Evolutionary conservation across 2,888 invertebrate species (phyloP), one percentile per base, ranked within the genome.

Genomic region (Microctonus aethiopoides): DNA sequence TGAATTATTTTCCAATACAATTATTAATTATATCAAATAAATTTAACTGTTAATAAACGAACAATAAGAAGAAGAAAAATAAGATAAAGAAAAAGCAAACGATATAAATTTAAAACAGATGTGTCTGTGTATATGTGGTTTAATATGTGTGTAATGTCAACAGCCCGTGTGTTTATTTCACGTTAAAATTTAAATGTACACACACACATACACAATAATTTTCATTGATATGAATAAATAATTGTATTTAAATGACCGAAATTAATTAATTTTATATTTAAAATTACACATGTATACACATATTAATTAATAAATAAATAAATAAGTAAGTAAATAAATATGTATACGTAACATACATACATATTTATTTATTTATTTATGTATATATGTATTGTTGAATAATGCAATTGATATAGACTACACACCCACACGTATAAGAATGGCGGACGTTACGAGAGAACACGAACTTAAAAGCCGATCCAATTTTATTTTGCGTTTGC

Each of bases 401-500:
- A 29, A 7, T 29, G n/a, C n/a, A n/a, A n/a, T n/a, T n/a, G n/a
- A n/a, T n/a, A 29, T 29, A 29, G 29, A 29, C 29, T 29, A 29
- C 61, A 41, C 61, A 41, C 61, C 41, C 61, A 41, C 61, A 61
- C 61, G 52, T 11, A 13, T n/a, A 63, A 51, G 36, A 63, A 52
- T 52, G 63, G 63, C 63, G 46, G 63, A 63, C 56, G 24, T 26
- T n/a, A 52, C 52, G 52, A n/a, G 26, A 61, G 41, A 36, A 63
- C 29, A 63, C 63, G 26, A 63, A 63, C 51, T 63, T 52, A 51
- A 63, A 63, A n/a, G 51, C 51, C 51, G 51, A 63, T 63, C 51
- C 63, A 77, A 81, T 80, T 81, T 78, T 76, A 77, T 79, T 79
- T 78, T 75, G 75, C 77, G 78, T 46, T 16, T 77, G 79, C 79